phyloP scores from a whole-genome alignment of 2,888 invertebrate species.

The Orchestes rusci region DNA sequence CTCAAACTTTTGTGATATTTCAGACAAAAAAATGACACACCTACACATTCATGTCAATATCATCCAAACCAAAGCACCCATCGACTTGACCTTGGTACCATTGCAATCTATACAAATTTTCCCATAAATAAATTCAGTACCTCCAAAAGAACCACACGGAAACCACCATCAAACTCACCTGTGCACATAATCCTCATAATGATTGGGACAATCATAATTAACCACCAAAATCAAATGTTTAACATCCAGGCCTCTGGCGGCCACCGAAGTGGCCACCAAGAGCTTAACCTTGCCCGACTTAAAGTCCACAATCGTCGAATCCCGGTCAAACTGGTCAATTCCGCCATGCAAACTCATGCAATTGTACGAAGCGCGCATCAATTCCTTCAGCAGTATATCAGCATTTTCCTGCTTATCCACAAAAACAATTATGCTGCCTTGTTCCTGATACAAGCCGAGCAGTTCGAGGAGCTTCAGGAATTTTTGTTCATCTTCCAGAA shows the following conservation, averaged over 20 bases:
- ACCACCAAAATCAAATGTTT: conserved; percentile 95
- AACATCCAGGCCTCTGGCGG: conserved; percentile 96
- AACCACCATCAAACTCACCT: too few species aligned
- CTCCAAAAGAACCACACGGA: too few species aligned
- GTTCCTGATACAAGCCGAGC: conserved; percentile 88
- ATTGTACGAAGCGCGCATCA: conserved; percentile 93
- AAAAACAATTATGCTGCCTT: conserved; percentile 92
- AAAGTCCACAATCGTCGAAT: conserved; percentile 96
- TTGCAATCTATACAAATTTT: too few species aligned
- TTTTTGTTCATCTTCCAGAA: conserved; percentile 94
- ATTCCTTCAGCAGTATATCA: conserved; percentile 83
- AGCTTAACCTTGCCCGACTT: conserved; percentile 83
- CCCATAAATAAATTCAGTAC: too few species aligned
- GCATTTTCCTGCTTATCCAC: conserved; percentile 99
- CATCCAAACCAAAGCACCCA: too few species aligned
- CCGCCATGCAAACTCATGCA: conserved; percentile 98
- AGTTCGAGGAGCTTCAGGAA: conserved; percentile 95
- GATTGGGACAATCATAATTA: conserved; percentile 99
- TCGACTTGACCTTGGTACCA: too few species aligned
- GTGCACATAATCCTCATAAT: conserved; percentile 99
- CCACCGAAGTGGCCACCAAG: conserved; percentile 95
- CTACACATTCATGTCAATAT: too few species aligned
- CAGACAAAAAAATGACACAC: too few species aligned
- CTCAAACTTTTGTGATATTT: too few species aligned
- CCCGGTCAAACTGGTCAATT: conserved; percentile 98